phyloP scores from a whole-genome alignment of 2,888 invertebrate genomes.

The Plutella xylostella region DNA sequence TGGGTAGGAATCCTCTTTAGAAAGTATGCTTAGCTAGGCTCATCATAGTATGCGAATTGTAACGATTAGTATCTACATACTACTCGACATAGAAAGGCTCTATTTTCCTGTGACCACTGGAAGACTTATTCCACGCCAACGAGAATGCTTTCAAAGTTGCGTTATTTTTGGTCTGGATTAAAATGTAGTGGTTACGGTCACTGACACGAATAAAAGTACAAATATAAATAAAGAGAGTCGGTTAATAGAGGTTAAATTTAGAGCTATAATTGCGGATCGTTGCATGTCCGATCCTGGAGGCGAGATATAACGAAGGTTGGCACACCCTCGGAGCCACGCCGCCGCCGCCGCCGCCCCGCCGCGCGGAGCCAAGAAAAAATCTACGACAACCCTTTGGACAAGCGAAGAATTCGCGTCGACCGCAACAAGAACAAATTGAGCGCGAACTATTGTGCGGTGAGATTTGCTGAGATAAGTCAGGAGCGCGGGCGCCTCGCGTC shows the following conservation, averaged over 20 bases:
- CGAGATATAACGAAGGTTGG: slow-evolving; percentile 35
- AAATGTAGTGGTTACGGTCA: too few species aligned
- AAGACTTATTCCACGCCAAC: too few species aligned
- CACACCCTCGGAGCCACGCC: slow-evolving; percentile 37
- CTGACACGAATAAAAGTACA: too few species aligned
- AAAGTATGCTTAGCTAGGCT: too few species aligned
- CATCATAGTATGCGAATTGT: too few species aligned
- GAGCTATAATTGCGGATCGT: slow-evolving; percentile 30
- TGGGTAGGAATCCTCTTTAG: too few species aligned
- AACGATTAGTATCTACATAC: too few species aligned
- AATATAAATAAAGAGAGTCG: not conserved
- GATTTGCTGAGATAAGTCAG: slow-evolving; percentile 65
- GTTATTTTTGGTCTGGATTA: too few species aligned
- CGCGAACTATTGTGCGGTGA: slow-evolving; percentile 64
- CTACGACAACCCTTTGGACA: slow-evolving; percentile 52
- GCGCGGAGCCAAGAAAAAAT: slow-evolving; percentile 47
- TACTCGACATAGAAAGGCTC: too few species aligned
- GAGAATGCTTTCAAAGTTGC: too few species aligned
- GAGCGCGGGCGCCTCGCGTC: slow-evolving; percentile 42
- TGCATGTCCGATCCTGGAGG: slow-evolving; percentile 33
- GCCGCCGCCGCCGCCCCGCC: too few species aligned
- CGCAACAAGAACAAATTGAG: slow-evolving; percentile 68
- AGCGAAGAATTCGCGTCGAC: slow-evolving; percentile 62
- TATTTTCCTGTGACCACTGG: too few species aligned
- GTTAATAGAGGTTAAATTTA: not conserved